These are phyloP conservation scores for Neomonachus schauinslandi DNA, from an alignment of 2,113 vertebrate species.

Conservation along the genomic window DNA sequence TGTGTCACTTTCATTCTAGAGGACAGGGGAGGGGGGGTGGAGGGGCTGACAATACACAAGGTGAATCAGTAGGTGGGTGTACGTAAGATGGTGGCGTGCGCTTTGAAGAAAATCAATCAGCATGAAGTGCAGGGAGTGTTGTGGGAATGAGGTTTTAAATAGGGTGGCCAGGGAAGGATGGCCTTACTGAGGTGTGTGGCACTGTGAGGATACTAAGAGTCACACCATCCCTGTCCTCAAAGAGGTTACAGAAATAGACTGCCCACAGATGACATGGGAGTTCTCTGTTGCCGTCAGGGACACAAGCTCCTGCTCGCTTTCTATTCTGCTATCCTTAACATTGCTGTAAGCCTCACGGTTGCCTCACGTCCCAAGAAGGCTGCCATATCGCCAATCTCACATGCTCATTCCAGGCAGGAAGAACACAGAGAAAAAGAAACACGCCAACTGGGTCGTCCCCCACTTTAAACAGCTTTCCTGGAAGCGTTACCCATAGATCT, in stretches of 20 bases:
- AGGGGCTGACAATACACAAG: background rate
- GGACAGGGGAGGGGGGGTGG: background rate
- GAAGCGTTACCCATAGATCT: background rate
- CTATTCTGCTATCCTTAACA: background rate
- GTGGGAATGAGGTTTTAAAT: background rate
- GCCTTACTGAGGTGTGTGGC: background rate
- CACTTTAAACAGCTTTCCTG: background rate
- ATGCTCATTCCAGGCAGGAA: background rate
- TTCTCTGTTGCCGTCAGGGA: background rate
- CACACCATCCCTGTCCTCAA: background rate
- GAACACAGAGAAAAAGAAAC: background rate
- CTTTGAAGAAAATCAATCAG: background rate
- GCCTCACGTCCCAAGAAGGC: background rate
- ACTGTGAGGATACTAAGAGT: background rate
- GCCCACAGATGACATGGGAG: accelerated
- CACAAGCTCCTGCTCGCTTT: background rate
- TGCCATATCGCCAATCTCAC: background rate
- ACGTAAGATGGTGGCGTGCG: accelerated
- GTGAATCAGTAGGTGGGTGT: background rate
- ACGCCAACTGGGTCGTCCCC: background rate
- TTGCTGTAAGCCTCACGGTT: background rate
- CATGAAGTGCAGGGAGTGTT: background rate
- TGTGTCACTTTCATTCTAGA: background rate
- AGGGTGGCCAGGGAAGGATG: background rate
- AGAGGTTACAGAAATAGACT: background rate